A percentile compares a stretch with the other conserved stretches of the same genome.
Conservation (phyloP, 2,888 invertebrate genomes). For the Cephus spinipes region DNA sequence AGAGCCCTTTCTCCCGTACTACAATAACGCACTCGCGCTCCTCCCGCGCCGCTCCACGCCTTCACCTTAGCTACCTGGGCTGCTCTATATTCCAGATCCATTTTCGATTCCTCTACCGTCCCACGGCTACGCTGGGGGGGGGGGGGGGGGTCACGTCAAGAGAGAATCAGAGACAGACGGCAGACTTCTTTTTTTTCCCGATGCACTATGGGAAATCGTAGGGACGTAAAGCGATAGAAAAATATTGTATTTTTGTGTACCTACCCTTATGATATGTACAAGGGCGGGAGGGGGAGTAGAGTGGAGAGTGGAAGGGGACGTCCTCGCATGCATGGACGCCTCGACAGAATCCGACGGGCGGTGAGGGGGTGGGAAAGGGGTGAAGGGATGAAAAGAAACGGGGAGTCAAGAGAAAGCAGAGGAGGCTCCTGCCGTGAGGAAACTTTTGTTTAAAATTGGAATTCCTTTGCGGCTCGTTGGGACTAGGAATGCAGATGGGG, state of each 20-base stretch:
- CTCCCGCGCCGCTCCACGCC: neutral
- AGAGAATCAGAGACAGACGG: neutral
- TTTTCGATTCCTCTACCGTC: neutral
- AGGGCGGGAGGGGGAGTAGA: neutral
- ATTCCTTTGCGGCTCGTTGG: constrained; percentile 62
- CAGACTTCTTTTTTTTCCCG: neutral
- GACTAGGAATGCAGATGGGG: constrained; percentile 60
- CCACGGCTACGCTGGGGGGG: neutral
- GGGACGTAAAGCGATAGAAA: neutral
- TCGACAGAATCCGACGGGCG: constrained; percentile 36
- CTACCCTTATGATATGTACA: neutral
- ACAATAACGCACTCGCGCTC: neutral
- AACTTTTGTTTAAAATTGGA: constrained; percentile 63
- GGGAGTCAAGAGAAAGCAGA: constrained; percentile 27
- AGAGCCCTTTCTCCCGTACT: constrained; percentile 2
- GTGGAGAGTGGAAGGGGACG: constrained; percentile 7
- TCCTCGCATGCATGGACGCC: constrained; percentile 45
- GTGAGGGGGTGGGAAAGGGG: neutral
- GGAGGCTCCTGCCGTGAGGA: constrained; percentile 53
- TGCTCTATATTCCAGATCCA: neutral
- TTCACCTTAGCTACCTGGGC: neutral
- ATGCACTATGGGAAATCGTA: neutral
- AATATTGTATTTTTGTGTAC: neutral
- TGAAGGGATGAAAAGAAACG: neutral
- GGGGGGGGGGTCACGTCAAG: neutral